Conservation (phyloP, 1,140 invertebrate genomes). For the Brachionus rubens region DNA sequence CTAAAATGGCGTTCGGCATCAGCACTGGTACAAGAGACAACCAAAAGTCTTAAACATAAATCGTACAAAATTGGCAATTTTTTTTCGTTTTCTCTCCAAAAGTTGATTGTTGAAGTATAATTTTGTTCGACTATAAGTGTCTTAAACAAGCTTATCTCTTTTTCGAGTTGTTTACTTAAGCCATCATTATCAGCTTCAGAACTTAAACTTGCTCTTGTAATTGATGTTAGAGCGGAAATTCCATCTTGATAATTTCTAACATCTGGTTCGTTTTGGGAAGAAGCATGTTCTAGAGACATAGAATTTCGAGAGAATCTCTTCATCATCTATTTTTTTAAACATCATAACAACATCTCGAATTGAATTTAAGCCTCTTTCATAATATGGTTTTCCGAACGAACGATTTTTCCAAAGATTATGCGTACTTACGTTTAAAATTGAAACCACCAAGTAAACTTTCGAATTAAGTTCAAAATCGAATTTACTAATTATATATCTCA, state of each 20-base stretch:
- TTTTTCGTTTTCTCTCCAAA: neutral
- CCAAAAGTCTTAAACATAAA: neutral
- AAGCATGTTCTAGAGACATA: neutral
- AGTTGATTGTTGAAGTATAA: neutral
- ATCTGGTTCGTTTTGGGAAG: neutral
- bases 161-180: neutral
- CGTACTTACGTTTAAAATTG: neutral
- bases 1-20: slow-evolving; percentile 1
- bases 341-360: neutral
- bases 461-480: slow-evolving; percentile 11
- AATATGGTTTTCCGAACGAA: neutral
- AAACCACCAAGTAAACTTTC: neutral
- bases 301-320: neutral
- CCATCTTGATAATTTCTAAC: neutral
- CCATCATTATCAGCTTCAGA: neutral
- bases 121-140: neutral
- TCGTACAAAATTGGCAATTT: neutral
- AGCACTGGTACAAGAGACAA: neutral
- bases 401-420: neutral
- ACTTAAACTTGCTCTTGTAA: neutral
- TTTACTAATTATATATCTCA: slow-evolving; percentile 2
- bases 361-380: neutral
- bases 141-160: neutral
- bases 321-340: slow-evolving; percentile 2
- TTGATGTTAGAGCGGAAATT: neutral